phyloP scores from a whole-genome alignment of 2,888 invertebrate species.

The Portevinia maculata region DNA sequence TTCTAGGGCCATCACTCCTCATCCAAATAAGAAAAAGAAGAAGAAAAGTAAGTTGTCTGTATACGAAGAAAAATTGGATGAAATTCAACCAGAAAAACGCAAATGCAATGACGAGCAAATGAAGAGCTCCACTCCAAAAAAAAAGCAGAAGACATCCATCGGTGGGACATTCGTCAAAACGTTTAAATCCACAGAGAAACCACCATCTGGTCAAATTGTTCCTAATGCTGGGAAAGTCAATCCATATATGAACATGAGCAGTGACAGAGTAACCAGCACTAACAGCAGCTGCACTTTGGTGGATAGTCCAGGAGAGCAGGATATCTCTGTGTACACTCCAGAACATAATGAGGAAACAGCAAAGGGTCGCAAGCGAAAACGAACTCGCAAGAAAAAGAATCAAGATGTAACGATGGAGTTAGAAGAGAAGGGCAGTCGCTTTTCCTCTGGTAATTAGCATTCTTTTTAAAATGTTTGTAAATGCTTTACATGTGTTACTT shows the following conservation, averaged over 20 bases:
- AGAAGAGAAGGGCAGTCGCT: slow-evolving; percentile 9
- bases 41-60: slow-evolving; percentile 1
- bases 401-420: not conserved
- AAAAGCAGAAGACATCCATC: slow-evolving; percentile 1
- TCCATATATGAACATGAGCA: not conserved
- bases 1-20: slow-evolving; percentile 38
- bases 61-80: not conserved
- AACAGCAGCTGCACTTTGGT: not conserved
- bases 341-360: slow-evolving; percentile 22
- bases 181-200: not conserved
- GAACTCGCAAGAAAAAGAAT: slow-evolving; percentile 29
- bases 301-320: not conserved
- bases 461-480: not conserved
- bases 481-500: too few relatives aligned
- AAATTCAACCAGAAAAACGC: slow-evolving; percentile 15
- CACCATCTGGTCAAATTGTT: not conserved
- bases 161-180: not conserved
- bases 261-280: slow-evolving; percentile 13
- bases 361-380: slow-evolving; percentile 38
- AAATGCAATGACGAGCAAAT: slow-evolving; percentile 20
- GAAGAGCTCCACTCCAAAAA: slow-evolving; percentile 49
- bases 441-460: slow-evolving; percentile 56
- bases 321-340: not conserved
- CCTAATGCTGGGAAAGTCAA: not conserved
- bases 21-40: not conserved